Conservation (phyloP, 2,888 invertebrate genomes). For the Augochlorella aurata region DNA sequence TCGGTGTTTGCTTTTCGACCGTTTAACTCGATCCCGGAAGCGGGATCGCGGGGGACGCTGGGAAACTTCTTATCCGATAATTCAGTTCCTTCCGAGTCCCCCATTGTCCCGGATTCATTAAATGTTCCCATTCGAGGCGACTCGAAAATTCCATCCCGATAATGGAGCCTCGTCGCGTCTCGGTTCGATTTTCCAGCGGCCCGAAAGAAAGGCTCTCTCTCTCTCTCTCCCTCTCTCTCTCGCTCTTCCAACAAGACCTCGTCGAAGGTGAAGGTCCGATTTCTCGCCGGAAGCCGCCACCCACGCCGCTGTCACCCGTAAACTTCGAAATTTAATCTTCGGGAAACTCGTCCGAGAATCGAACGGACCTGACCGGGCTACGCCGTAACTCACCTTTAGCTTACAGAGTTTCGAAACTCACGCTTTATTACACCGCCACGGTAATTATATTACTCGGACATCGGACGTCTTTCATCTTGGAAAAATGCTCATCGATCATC, state of each 20-base stretch:
- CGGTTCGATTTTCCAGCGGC: slow-evolving; percentile 13
- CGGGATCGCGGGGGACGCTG: background rate
- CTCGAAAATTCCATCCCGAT: slow-evolving; percentile 42
- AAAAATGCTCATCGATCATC: slow-evolving; percentile 1
- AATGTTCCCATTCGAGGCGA: slow-evolving; percentile 19
- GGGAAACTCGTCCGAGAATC: slow-evolving; percentile 20
- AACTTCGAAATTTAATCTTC: slow-evolving; percentile 53
- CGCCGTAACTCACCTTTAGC: slow-evolving; percentile 16
- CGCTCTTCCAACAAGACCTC: background rate
- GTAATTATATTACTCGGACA: slow-evolving; percentile 4
- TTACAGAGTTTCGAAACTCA: slow-evolving; percentile 15
- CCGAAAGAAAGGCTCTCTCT: slow-evolving; percentile 8
- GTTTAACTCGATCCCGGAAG: slow-evolving; percentile 3
- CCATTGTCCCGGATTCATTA: slow-evolving; percentile 32
- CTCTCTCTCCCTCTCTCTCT: background rate
- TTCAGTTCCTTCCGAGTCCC: background rate
- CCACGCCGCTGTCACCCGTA: slow-evolving; percentile 14
- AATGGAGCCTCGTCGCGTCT: slow-evolving; percentile 13
- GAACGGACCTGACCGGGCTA: background rate
- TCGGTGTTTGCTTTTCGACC: background rate
- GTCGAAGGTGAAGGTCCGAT: slow-evolving; percentile 42
- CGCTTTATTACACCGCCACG: slow-evolving; percentile 12
- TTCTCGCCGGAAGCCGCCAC: slow-evolving; percentile 17
- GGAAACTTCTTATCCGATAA: slow-evolving; percentile 18
- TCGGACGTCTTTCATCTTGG: background rate